Base-by-base conservation (phyloP, 1,140 invertebrate genomes). In the Camponotus vicinus region DNA sequence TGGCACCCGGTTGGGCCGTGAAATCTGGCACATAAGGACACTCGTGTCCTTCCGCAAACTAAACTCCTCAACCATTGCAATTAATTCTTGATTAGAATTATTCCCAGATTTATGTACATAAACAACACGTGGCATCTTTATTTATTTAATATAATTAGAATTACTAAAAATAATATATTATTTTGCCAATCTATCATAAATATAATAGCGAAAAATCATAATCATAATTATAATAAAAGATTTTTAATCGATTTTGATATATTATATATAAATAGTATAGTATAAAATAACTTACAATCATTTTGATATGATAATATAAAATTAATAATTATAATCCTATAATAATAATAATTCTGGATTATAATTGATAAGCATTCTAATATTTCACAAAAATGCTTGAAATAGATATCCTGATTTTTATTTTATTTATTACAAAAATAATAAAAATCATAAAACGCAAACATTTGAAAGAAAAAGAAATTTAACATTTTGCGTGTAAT, bases 1-100 rank as follows among this genome's bases (percentile, higher is more conserved):
- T n/a, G n/a, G 40, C 21, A 82, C 76, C 77, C 76, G 9, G 52
- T 69, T 69, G 84, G 13, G 40, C 21, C 9, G 5, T 69, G 34
- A 83, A 83, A 42, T 42, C 55, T 37, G 3, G n/a, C 67, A 82
- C 55, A 64, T 11, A 1, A 27, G 27, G 27, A 27, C 27, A 27
- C 27, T 27, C 27, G 27, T 32, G 61, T 13, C 11, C 18, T 18
- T 34, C 15, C n/a, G 37, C 34, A 55, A 27, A 32, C 52, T 57
- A 7, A 3, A 71, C 34, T 5, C 45, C 7, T 69, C 32, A 21
- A 18, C 49, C 21, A 18, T 34, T 27, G n/a, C 55, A 27, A 73
- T 83, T 83, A 83, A 70, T 40, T 27, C 21, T 71, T 83, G 45
- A 61, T 55, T 27, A 13, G 32, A 55, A 45, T 45, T 32, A 83